Conservation (phyloP, 2,113 vertebrate species). For the Triplophysa dalaica region DNA sequence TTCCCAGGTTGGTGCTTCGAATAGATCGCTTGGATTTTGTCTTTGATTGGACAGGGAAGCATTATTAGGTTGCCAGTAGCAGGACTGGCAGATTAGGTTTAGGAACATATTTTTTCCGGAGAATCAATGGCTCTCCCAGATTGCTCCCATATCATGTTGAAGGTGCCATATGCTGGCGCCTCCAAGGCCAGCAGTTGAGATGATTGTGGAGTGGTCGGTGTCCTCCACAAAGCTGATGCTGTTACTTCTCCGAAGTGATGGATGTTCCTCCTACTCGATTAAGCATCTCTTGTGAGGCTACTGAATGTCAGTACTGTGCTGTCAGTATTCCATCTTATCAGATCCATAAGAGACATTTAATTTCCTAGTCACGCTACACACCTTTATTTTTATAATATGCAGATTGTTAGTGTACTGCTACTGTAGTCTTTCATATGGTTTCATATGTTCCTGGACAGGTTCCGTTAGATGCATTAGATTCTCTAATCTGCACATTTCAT, state of each 20-base stretch:
- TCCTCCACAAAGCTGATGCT: not conserved
- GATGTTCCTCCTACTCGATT: not conserved
- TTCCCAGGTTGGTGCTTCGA: constrained; percentile 17
- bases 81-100: constrained; percentile 50
- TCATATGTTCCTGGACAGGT: too few relatives aligned
- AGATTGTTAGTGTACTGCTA: not conserved
- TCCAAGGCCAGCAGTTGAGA: constrained; percentile 46
- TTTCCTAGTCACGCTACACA: not conserved
- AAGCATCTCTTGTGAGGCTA: not conserved
- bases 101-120: constrained; percentile 47
- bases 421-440: not conserved
- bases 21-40: constrained; percentile 47
- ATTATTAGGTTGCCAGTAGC: constrained; percentile 40
- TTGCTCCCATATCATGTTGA: constrained; percentile 50
- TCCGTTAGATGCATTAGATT: too few relatives aligned
- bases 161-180: constrained; percentile 37
- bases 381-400: not conserved
- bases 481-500: too few relatives aligned
- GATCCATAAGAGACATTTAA: not conserved
- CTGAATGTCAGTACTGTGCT: not conserved
- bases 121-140: constrained; percentile 51
- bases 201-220: not conserved
- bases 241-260: constrained; percentile 8
- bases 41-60: constrained; percentile 62
- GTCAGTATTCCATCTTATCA: not conserved